phyloP scores from a whole-genome alignment of 1,140 invertebrate species.

The Limonius californicus region DNA sequence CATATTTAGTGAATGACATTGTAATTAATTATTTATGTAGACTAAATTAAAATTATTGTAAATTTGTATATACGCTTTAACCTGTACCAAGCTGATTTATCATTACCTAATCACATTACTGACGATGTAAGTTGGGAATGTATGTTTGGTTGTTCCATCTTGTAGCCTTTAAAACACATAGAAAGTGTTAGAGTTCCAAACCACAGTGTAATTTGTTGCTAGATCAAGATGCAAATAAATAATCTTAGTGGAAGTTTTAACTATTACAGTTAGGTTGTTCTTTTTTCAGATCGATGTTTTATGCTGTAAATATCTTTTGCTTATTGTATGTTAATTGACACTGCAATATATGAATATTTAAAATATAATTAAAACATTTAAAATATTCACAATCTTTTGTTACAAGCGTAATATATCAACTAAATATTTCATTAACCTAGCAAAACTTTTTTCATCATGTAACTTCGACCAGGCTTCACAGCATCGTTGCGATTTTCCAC shows the following conservation, averaged over 20 bases:
- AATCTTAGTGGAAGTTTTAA: constrained; percentile 13
- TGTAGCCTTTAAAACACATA: constrained; percentile 8
- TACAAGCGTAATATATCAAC: neutral
- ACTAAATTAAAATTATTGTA: constrained; percentile 20
- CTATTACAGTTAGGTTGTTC: constrained; percentile 1
- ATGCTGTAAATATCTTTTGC: constrained; percentile 32
- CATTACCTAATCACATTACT: neutral
- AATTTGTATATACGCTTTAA: constrained; percentile 24
- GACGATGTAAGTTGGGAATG: no score
- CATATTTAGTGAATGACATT: no score
- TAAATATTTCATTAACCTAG: constrained; percentile 53
- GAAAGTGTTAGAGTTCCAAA: neutral
- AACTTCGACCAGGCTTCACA: constrained; percentile 50
- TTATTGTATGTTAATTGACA: constrained; percentile 32
- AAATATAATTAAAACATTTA: constrained; percentile 26
- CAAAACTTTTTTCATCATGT: constrained; percentile 75
- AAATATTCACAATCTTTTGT: neutral
- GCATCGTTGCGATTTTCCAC: constrained; percentile 61
- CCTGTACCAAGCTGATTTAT: constrained; percentile 8
- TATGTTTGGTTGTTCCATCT: constrained; percentile 12
- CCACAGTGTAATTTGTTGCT: constrained; percentile 7
- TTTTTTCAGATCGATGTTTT: constrained; percentile 29
- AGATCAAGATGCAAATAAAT: constrained; percentile 10
- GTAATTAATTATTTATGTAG: constrained; percentile 14
- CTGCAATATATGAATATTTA: constrained; percentile 31